phyloP scores from a whole-genome alignment of 2,888 invertebrate genomes.

The Sminthurinus aureus region DNA sequence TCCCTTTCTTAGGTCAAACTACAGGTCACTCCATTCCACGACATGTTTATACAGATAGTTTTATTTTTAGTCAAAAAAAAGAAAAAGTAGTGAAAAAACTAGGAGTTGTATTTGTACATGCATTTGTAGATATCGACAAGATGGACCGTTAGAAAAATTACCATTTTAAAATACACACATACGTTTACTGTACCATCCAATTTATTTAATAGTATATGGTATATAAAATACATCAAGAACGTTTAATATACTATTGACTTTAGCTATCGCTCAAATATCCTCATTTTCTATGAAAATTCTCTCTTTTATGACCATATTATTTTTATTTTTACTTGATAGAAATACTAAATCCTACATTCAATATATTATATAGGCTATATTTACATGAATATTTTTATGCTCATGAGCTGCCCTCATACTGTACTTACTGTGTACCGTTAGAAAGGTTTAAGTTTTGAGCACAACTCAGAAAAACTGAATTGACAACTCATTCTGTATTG shows the following conservation, averaged over 20 bases:
- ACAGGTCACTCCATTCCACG: neutral
- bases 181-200: neutral
- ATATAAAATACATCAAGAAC: too few species aligned
- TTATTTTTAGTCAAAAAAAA: neutral
- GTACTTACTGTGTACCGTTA: too few species aligned
- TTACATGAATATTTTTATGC: too few species aligned
- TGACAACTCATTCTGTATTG: too few species aligned
- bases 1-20: conserved; percentile 4
- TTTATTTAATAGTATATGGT: neutral
- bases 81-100: neutral
- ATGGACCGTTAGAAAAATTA: conserved; percentile 4
- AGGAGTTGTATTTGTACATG: neutral
- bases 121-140: neutral
- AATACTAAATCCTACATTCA: too few species aligned
- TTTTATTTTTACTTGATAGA: too few species aligned
- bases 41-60: neutral
- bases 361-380: too few species aligned
- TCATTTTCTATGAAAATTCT: too few species aligned
- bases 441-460: too few species aligned
- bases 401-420: too few species aligned
- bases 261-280: neutral
- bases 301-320: too few species aligned
- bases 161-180: conserved; percentile 4
- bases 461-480: too few species aligned
- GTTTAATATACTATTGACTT: neutral